A percentile compares a stretch with the other conserved stretches of the same genome.
These are phyloP conservation scores for Acrobasis suavella DNA, from an alignment of 2,888 invertebrate genomes.

Conservation along the genomic window DNA sequence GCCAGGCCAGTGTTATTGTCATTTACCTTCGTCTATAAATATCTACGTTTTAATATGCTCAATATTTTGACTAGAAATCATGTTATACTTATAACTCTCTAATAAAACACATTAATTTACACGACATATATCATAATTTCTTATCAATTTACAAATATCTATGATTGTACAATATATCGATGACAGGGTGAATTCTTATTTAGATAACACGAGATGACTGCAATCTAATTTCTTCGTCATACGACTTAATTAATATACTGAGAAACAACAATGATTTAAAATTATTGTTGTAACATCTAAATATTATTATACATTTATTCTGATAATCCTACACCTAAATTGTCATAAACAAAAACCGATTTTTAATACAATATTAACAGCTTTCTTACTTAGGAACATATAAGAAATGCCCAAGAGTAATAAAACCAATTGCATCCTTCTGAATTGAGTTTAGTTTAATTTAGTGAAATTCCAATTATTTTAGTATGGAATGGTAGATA, in stretches of 20 bases:
- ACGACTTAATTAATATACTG: conserved; percentile 44
- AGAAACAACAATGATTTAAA: conserved; percentile 61
- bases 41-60: conserved; percentile 80
- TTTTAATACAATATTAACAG: conserved; percentile 31
- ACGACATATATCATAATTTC: conserved; percentile 76
- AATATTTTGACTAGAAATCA: conserved; percentile 83
- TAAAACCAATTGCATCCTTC: conserved; percentile 27
- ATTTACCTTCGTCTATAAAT: conserved; percentile 74
- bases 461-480: conserved; percentile 46
- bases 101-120: conserved; percentile 79
- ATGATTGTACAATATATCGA: conserved; percentile 79
- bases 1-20: conserved; percentile 80
- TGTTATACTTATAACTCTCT: conserved; percentile 78
- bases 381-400: conserved; percentile 49
- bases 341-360: conserved; percentile 16
- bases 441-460: conserved; percentile 8
- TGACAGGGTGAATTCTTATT: conserved; percentile 57
- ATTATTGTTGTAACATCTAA: conserved; percentile 51
- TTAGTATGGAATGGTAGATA: conserved; percentile 58
- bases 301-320: conserved; percentile 35
- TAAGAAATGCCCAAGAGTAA: conserved; percentile 49
- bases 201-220: conserved; percentile 45
- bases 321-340: conserved; percentile 33
- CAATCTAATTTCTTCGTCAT: conserved; percentile 50
- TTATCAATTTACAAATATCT: conserved; percentile 74